Conservation (phyloP, 2,888 invertebrate genomes). For the Deilephila elpenor region DNA sequence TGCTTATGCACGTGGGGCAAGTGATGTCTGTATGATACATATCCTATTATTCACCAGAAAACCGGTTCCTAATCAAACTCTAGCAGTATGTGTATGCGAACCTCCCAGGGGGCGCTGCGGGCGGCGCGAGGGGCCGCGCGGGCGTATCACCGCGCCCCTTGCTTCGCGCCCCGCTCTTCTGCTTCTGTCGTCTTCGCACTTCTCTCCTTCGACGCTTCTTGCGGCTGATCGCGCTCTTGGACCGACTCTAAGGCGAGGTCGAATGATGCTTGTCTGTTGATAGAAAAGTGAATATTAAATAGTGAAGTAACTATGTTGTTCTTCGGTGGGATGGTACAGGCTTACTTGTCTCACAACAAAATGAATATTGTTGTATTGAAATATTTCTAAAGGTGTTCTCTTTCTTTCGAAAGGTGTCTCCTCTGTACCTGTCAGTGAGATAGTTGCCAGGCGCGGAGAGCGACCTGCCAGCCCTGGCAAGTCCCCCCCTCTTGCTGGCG, state of each 20-base stretch:
- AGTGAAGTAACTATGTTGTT: too few species aligned
- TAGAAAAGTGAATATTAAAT: neutral
- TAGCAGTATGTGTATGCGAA: constrained; percentile 3
- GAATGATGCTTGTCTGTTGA: constrained; percentile 70
- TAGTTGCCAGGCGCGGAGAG: constrained; percentile 78
- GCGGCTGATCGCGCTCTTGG: constrained; percentile 65
- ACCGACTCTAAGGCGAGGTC: constrained; percentile 75
- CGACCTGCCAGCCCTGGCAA: constrained; percentile 72
- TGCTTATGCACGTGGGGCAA: too few species aligned
- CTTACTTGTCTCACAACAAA: too few species aligned
- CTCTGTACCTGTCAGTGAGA: constrained; percentile 68
- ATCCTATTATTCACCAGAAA: neutral
- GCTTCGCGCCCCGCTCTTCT: constrained; percentile 14
- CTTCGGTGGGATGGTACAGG: too few species aligned
- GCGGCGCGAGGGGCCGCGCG: constrained; percentile 39
- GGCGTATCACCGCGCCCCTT: constrained; percentile 50
- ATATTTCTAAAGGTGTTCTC: neutral
- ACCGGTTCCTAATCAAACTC: constrained; percentile 1
- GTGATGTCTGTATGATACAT: too few species aligned
- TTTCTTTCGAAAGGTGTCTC: too few species aligned
- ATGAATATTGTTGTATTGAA: too few species aligned
- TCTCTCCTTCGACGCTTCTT: constrained; percentile 41
- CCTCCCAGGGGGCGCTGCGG: neutral
- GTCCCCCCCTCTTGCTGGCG: constrained; percentile 46
- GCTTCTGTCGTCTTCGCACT: constrained; percentile 28